Base-by-base conservation (phyloP, 2,888 invertebrate genomes). In the Drosophila sordidula region DNA sequence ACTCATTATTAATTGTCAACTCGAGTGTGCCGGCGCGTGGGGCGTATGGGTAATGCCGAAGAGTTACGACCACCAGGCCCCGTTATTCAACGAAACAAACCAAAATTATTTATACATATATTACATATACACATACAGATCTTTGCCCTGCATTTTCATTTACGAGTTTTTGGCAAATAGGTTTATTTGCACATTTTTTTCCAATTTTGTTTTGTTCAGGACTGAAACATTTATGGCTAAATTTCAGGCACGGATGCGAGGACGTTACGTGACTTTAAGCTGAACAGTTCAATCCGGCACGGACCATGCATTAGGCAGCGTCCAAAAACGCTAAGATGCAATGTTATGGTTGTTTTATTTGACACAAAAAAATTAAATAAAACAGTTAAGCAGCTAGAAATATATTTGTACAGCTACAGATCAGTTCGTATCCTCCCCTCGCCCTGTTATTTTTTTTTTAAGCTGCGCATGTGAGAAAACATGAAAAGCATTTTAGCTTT, bases 401-500 rank as follows among this genome's bases (percentile, higher is more conserved):
- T 49, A n/a, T 32, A 18, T 9, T 39, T 26, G 47, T 54, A 32
- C 46, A 38, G 38, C 29, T n/a, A 32, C 26, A 52, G 25, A 57
- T 70, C 14, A 25, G 12, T 54, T 41, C 9, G 14, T 29, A 14
- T n/a, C 26, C 41, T 29, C 8, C 5, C 18, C 41, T 18, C 14
- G 11, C 1, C 4, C 5, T 4, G 16, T 16, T 29, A 9, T 29
- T 9, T 29, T 9, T 29, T 39, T 64, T 57, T 55, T 58, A 49
- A 64, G 61, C 58, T 58, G 51, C 47, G 32, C 26, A 41, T 45
- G 36, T 47, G 45, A 52, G 55, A 72, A 76, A 73, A 76, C 77
- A 76, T 45, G 77, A 52, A 73, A 76, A 76, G 38, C 59, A 54
- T 76, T 77, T 73, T 77, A 73, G 70, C 62, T 63, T 63, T 65